Evolutionary conservation across 2,797 vertebrate genomes (phyloP).

Genomic region (Steatocranus sp.): DNA sequence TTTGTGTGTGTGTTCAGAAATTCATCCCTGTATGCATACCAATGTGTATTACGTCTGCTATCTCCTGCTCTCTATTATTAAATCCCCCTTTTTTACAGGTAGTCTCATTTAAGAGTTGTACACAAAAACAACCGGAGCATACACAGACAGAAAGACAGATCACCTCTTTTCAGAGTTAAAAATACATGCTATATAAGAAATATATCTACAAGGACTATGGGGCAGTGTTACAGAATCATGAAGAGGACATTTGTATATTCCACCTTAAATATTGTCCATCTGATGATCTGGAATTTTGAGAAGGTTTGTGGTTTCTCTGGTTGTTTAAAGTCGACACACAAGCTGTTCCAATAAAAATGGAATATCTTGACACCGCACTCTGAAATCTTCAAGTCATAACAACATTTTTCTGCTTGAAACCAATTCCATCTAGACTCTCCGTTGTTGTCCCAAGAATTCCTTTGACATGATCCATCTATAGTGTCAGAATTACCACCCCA

Average conservation of each 20-base stretch:
- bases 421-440: background rate
- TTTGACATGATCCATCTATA: conserved; percentile 2
- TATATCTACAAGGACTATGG: background rate
- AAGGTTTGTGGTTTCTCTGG: background rate
- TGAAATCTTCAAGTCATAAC: background rate
- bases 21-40: background rate
- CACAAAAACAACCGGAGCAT: background rate
- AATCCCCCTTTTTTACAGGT: background rate
- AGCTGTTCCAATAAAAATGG: background rate
- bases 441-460: background rate
- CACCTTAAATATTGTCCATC: background rate
- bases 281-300: background rate
- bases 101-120: background rate
- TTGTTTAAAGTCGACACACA: background rate
- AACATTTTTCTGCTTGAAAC: background rate
- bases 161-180: rapidly evolving
- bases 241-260: background rate
- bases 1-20: background rate
- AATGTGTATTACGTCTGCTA: background rate
- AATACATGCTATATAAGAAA: background rate
- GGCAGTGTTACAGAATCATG: background rate
- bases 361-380: background rate
- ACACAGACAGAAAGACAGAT: rapidly evolving
- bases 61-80: background rate
- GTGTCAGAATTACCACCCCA: background rate